A percentile compares a stretch with the other conserved stretches of the same genome.
These are phyloP conservation scores for Ptiloglossa arizonensis DNA, from an alignment of 1,140 invertebrate genomes.

Conservation along the genomic window DNA sequence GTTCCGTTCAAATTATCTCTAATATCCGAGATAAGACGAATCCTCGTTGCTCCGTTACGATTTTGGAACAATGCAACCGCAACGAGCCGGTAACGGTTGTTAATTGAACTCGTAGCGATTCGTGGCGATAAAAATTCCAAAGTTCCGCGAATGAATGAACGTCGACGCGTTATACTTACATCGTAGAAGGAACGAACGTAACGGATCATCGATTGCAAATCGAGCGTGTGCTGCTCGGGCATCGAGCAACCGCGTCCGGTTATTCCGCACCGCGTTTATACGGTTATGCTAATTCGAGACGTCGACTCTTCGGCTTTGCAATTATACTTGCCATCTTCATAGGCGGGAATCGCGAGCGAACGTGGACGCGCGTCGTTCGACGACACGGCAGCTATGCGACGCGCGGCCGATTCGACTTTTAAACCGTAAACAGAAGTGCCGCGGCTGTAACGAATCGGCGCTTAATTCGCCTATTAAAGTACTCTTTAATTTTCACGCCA, in stretches of 20 bases:
- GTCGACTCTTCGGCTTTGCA: constrained; percentile 34
- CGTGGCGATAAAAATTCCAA: not conserved
- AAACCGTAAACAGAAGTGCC: not conserved
- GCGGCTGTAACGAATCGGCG: not conserved
- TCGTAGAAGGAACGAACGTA: constrained; percentile 35
- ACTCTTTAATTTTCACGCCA: constrained; percentile 32
- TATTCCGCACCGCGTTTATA: constrained; percentile 7
- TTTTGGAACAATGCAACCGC: no score
- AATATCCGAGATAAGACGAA: no score
- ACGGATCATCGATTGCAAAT: not conserved
- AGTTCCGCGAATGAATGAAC: not conserved
- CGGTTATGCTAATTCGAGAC: constrained; percentile 52
- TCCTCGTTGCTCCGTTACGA: no score
- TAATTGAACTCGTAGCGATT: not conserved
- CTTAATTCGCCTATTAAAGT: not conserved
- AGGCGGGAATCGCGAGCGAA: not conserved
- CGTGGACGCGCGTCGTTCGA: not conserved
- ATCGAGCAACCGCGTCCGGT: not conserved
- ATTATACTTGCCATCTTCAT: constrained; percentile 43
- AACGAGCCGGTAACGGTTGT: not conserved
- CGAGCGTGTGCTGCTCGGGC: not conserved
- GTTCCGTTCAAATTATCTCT: no score
- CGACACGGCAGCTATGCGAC: not conserved
- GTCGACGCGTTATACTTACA: constrained; percentile 11
- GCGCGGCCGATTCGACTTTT: constrained; percentile 12